A percentile compares a stretch with the other conserved stretches of the same genome.
Conservation (phyloP, 53 echinoderm and acorn worm genomes). For the Mesocentrotus franciscanus region DNA sequence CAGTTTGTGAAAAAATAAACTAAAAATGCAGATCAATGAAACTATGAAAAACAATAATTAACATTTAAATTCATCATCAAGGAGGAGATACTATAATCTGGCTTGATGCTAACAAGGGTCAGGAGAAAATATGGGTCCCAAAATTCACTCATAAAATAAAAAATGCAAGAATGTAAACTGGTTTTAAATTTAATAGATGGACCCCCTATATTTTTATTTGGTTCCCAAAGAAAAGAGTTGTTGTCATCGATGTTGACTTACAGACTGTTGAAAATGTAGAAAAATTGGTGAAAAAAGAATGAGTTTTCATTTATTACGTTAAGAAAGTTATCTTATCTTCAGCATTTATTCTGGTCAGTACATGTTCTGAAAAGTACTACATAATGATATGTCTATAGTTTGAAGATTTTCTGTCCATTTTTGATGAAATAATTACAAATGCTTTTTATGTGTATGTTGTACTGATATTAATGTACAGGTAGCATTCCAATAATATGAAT, state of each 20-base stretch:
- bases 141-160: no score
- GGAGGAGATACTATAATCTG: no score
- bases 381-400: background rate
- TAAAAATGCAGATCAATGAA: no score
- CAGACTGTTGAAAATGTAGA: background rate
- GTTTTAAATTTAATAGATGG: no score
- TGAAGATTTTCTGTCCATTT: background rate
- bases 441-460: background rate
- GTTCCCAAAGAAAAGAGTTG: background rate
- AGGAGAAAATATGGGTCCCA: no score
- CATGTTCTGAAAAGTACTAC: slow-evolving; percentile 24
- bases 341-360: slow-evolving; percentile 40
- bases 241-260: background rate
- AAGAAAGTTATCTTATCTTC: background rate
- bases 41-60: no score
- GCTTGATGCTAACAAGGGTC: no score
- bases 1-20: no score
- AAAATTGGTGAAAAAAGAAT: background rate
- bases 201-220: no score
- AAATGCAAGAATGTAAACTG: no score
- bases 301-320: background rate
- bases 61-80: no score
- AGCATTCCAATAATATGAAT: slow-evolving; percentile 48
- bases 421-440: slow-evolving; percentile 20
- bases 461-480: slow-evolving; percentile 39